phyloP scores from a whole-genome alignment of 2,888 invertebrate genomes.

The Endomychus coccineus region DNA sequence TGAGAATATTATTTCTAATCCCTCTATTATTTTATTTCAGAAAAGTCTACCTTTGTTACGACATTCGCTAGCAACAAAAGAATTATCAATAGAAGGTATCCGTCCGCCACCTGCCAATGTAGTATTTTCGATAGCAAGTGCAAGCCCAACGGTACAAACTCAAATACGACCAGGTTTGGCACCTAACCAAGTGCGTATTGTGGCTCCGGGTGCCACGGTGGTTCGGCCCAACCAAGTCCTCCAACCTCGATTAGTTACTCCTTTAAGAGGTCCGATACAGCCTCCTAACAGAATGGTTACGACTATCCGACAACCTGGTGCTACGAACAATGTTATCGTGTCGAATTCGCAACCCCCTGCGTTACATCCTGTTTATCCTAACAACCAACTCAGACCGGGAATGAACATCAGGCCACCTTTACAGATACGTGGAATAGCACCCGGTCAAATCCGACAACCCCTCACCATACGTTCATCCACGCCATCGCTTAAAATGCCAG shows the following conservation, averaged over 20 bases:
- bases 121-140: conserved; percentile 51
- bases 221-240: conserved; percentile 47
- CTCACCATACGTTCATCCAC: conserved; percentile 29
- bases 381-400: conserved; percentile 25
- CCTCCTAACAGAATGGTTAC: conserved; percentile 40
- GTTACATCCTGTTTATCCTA: conserved; percentile 41
- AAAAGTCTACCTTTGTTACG: conserved; percentile 92
- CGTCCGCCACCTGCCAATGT: conserved; percentile 76
- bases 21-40: conserved; percentile 48
- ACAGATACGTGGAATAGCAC: conserved; percentile 33
- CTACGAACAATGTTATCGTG: conserved; percentile 36
- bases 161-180: conserved; percentile 26
- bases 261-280: conserved; percentile 35
- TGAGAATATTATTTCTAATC: no score
- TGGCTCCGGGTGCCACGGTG: conserved; percentile 47
- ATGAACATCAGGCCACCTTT: conserved; percentile 34
- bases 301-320: conserved; percentile 37
- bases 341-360: conserved; percentile 43
- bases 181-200: conserved; percentile 48
- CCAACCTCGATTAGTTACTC: conserved; percentile 52
- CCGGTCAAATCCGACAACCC: conserved; percentile 42
- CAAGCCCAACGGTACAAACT: conserved; percentile 41
- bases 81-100: conserved; percentile 91
- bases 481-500: conserved; percentile 39
- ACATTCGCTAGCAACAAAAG: conserved; percentile 82